Evolutionary conservation across 2,888 invertebrate genomes (phyloP).

Genomic region (Nephrotoma appendiculata): DNA sequence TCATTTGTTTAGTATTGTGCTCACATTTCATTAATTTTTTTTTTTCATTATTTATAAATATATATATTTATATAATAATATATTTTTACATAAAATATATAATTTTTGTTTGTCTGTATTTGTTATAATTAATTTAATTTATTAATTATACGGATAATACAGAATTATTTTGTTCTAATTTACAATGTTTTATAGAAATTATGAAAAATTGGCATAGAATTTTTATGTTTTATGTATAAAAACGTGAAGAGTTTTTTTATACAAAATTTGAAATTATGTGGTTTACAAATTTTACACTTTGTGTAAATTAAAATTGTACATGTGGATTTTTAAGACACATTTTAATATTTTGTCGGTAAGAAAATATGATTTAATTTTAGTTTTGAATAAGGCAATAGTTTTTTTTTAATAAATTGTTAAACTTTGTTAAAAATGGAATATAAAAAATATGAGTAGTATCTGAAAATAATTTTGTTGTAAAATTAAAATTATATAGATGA

Average conservation of each 20-base stretch:
- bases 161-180: conserved; percentile 3
- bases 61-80: background rate
- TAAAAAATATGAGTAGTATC: no score
- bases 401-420: background rate
- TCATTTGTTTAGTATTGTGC: conserved; percentile 9
- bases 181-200: background rate
- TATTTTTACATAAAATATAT: conserved; percentile 2
- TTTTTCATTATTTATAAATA: background rate
- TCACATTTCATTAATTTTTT: conserved; percentile 3
- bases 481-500: no score
- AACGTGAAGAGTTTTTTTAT: background rate
- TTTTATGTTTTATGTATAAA: background rate
- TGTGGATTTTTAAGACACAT: background rate
- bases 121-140: background rate
- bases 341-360: background rate
- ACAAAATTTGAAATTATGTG: background rate
- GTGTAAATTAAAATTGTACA: background rate
- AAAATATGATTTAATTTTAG: background rate
- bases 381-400: background rate
- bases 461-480: no score
- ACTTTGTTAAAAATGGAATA: no score
- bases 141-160: conserved; percentile 5
- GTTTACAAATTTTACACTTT: background rate
- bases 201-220: background rate
- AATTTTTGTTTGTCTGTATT: background rate